Percentiles rank a stretch among this genome's conserved stretches.
These are phyloP conservation scores for Ernsta delagoae DNA, from an alignment of 2,888 invertebrate species.

Conservation along the genomic window DNA sequence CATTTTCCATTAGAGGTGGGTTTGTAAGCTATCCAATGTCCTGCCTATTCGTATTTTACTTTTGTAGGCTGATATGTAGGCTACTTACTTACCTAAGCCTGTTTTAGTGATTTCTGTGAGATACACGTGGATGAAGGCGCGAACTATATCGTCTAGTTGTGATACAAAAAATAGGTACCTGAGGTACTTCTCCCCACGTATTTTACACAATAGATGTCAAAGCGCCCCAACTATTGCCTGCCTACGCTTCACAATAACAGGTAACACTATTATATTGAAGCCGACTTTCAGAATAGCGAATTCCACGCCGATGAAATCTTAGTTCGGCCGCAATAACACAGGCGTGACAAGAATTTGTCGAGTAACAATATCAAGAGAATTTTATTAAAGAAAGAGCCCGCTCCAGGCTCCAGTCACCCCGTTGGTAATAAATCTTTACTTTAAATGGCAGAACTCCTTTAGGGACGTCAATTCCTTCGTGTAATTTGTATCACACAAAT, in stretches of 20 bases:
- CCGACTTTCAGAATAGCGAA: constrained; percentile 25
- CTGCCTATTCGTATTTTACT: no score
- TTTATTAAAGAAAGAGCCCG: constrained; percentile 33
- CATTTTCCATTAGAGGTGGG: no score
- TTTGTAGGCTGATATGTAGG: no score
- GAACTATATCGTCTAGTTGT: no score
- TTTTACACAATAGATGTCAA: constrained; percentile 20
- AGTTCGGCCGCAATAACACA: constrained; percentile 38
- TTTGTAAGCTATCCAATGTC: no score
- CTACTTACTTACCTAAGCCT: no score
- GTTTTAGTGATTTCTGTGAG: no score
- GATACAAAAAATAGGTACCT: constrained; percentile 26
- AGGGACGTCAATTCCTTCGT: constrained; percentile 15
- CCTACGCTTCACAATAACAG: constrained; percentile 32
- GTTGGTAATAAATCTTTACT: constrained; percentile 32
- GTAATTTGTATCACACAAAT: constrained; percentile 24
- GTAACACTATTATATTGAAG: constrained; percentile 31
- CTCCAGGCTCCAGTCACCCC: constrained; percentile 21
- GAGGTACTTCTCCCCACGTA: constrained; percentile 16
- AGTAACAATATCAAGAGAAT: constrained; percentile 39
- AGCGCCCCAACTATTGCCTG: constrained; percentile 14
- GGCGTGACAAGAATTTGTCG: constrained; percentile 41
- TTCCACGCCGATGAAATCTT: constrained; percentile 37
- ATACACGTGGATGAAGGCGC: no score
- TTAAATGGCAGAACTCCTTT: constrained; percentile 23